These are phyloP conservation scores for Willisornis vidua DNA, from an alignment of 2,113 vertebrate genomes.

Conservation along the genomic window DNA sequence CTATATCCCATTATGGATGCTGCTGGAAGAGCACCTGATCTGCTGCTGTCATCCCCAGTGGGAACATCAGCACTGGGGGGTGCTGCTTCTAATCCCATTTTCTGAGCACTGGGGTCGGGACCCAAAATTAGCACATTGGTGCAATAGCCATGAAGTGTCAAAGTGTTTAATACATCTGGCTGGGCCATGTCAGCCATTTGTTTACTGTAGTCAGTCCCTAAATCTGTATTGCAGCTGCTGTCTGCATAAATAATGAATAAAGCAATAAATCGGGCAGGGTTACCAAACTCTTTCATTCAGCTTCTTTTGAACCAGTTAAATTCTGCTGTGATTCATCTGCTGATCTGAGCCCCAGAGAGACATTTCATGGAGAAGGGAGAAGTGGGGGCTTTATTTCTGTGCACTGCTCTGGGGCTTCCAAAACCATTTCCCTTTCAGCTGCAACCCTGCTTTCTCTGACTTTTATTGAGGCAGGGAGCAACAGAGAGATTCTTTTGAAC, in stretches of 20 bases:
- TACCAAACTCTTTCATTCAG: not conserved
- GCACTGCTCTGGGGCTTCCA: not conserved
- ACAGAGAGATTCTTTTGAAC: not conserved
- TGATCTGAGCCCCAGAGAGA: not conserved
- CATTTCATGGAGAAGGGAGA: not conserved
- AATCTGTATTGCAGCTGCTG: not conserved
- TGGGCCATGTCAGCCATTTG: not conserved
- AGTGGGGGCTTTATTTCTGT: not conserved
- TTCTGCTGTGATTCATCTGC: not conserved
- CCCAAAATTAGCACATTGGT: not conserved
- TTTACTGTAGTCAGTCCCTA: not conserved
- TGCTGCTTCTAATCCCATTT: not conserved
- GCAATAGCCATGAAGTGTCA: not conserved
- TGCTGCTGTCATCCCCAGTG: not conserved
- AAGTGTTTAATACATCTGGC: not conserved
- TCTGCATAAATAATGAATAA: slow-evolving; percentile 22
- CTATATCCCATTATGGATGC: accelerated
- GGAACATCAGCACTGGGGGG: not conserved
- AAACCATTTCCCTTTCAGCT: not conserved
- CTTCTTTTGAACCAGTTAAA: not conserved
- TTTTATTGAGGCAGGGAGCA: not conserved
- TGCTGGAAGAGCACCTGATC: not conserved
- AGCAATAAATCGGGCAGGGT: not conserved
- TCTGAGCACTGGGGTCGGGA: not conserved
- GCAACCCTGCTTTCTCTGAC: not conserved